Evolutionary conservation across 2,797 vertebrate genomes (phyloP).

Genomic region (Perodicticus potto): DNA sequence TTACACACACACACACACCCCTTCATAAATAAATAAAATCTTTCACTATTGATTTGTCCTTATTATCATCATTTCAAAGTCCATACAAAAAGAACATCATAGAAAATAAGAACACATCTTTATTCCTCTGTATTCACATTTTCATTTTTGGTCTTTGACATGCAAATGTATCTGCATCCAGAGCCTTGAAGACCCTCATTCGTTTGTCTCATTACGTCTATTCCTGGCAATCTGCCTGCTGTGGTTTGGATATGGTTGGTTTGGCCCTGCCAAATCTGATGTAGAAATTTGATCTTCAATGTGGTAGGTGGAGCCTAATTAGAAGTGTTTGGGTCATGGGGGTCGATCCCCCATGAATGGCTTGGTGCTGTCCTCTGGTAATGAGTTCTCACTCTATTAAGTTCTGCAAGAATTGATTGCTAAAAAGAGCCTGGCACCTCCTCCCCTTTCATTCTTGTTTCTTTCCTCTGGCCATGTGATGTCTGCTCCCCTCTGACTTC

Average conservation of each 20-base stretch:
- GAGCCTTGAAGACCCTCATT: not conserved
- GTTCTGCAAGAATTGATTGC: not conserved
- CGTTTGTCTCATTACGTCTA: not conserved
- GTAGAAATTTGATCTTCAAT: not conserved
- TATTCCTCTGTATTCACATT: not conserved
- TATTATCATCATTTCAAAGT: conserved; percentile 9
- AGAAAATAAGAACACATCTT: not conserved
- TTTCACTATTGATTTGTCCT: not conserved
- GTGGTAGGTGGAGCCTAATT: not conserved
- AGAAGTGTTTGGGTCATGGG: not conserved
- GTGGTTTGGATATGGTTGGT: not conserved
- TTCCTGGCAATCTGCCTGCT: not conserved
- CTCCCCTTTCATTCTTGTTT: not conserved
- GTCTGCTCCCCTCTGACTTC: not conserved
- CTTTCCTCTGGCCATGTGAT: not conserved
- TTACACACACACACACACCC: not conserved
- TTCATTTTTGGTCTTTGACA: not conserved
- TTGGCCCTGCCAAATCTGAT: not conserved
- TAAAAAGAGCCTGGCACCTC: not conserved
- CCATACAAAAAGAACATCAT: not conserved
- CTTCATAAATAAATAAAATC: not conserved
- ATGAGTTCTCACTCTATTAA: not conserved
- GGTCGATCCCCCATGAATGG: not conserved
- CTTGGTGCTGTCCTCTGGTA: not conserved
- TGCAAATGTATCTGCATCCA: fast-evolving